Percentiles rank a stretch among this genome's conserved stretches.
Conservation (phyloP, 2,113 vertebrate species). For the Bungarus multicinctus region DNA sequence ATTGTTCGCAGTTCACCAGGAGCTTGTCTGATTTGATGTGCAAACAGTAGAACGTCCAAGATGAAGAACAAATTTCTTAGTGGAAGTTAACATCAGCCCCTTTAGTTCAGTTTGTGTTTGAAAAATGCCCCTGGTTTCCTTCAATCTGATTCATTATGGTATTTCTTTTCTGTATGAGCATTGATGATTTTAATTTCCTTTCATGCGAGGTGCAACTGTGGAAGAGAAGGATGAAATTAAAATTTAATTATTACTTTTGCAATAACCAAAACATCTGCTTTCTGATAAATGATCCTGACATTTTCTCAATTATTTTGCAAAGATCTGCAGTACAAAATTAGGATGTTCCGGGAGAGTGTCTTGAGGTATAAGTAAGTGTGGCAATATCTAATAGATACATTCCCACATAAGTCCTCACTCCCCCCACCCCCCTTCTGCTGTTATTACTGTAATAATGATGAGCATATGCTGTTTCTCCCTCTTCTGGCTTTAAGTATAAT, state of each 20-base stretch:
- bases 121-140: constrained; percentile 30
- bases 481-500: not conserved
- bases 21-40: constrained; percentile 2
- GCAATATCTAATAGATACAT: not conserved
- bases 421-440: not conserved
- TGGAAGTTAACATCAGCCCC: constrained; percentile 31
- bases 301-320: not conserved
- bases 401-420: not conserved
- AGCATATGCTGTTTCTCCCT: not conserved
- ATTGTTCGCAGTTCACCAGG: constrained; percentile 34
- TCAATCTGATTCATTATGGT: not conserved
- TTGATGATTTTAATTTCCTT: constrained; percentile 18
- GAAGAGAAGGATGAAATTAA: constrained; percentile 15
- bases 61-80: constrained; percentile 12
- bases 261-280: not conserved
- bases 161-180: constrained; percentile 24
- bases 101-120: constrained; percentile 29
- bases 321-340: not conserved
- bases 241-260: not conserved
- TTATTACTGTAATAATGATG: not conserved
- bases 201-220: constrained; percentile 37
- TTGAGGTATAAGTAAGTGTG: not conserved
- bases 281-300: not conserved
- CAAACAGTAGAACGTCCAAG: constrained; percentile 46
- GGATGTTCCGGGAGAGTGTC: not conserved